Evolutionary conservation across 1,140 invertebrate genomes (phyloP), one percentile per base, ranked within the genome.

Genomic region (Eciton burchellii): DNA sequence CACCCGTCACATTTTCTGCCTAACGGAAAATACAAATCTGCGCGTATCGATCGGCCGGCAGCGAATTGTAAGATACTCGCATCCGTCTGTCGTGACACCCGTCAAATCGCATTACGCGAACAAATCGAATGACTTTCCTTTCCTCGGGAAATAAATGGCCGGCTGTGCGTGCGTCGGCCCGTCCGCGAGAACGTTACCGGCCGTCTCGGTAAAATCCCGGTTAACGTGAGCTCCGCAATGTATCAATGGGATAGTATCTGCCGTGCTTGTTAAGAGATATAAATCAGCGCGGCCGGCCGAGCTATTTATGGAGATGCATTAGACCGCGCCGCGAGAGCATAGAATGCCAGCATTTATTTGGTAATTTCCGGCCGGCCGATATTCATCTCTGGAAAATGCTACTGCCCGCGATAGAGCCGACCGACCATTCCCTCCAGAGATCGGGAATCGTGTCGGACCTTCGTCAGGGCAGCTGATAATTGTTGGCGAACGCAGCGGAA

Each of bases 271-370:
- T 79, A 79, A 79, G 63, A 68, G 74, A 79, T 79, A 79, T 79
- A 79, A 79, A 79, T 79, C 74, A 79, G 74, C 56, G 52, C 43
- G 21, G 49, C 70, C n/a, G 56, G 47, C 35, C 70, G 74, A 79
- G 74, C 35, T 79, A 79, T 79, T 79, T 79, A 79, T 79, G 74
- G 74, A 79, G 74, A 79, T 79, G 65, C 74, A 79, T 79, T 79
- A 79, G 74, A 62, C 68, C 56, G 56, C n/a, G n/a, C 35, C 74
- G n/a, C 74, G 26, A 57, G 74, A 79, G 63, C 70, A 79, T 79
- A 79, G 63, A 79, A 79, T 79, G 63, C 63, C 63, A 79, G 74
- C 74, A 70, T 79, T 79, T 79, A 79, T 79, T 79, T 79, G 74
- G 74, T 79, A 79, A 79, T 79, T 79, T 79, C 74, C 74, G 74